Base-by-base conservation (phyloP, 2,888 invertebrate species). In the Metacarcinus magister region DNA sequence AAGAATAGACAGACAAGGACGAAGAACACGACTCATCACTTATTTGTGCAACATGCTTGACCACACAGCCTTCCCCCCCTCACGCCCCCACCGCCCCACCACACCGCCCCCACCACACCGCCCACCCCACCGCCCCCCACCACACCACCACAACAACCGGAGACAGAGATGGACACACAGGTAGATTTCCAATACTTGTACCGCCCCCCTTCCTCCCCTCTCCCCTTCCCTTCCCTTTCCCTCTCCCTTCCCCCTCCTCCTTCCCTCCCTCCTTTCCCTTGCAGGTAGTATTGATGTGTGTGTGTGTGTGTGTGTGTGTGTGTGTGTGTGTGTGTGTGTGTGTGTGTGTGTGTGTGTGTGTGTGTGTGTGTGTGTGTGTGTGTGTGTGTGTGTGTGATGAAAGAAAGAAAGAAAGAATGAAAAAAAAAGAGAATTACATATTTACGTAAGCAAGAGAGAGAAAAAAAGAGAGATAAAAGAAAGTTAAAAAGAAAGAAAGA, bases 321-420 rank as follows among this genome's bases (percentile, higher is more conserved):
- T 67, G 67, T 67, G 67, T 4, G 67, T 67, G 82, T 82, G 32
- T 82, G 82, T 82, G 82, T 82, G 32, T 82, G 82, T 82, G 82
- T 82, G 32, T 32, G 82, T 82, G 32, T 82, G 82, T 82, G 82
- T 82, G 32, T 82, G 82, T 82, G 82, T 82, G 82, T 82, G 82
- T 82, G 82, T 82, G 82, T 82, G 82, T 82, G 82, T 82, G 32
- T 32, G 32, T 82, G 7, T n/a, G 32, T 82, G 32, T 10, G 16
- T 54, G 1, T 67, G 67, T 1, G 82, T 1, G 82, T 5, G 1
- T 5, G 82, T 32, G 32, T 7, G 8, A 82, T 4, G 82, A 32
- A 32, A 32, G 28, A 32, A 32, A 32, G 32, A 32, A 82, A 32
- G 10, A 0, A 82, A 82, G 2, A 32, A 32, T 0, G 32, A 8